Evolutionary conservation across 30 jellyfish, hydroid and myxozoan species (phyloP).

Genomic region (Hydra vulgaris): DNA sequence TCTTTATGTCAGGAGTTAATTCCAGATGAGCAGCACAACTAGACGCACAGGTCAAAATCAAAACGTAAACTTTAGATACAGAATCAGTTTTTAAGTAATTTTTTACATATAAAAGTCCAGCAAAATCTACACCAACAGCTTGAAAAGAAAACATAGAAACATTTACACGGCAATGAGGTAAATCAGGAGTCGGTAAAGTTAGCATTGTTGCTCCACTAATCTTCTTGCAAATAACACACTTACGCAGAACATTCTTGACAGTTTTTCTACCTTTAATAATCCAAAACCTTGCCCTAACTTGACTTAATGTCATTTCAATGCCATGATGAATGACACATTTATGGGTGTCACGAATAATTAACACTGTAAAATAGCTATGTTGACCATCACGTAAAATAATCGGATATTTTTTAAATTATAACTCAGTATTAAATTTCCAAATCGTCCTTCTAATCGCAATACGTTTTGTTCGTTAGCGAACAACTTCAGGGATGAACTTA

Average conservation of each 20-base stretch:
- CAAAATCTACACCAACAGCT: too few species aligned
- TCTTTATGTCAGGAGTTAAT: too few species aligned
- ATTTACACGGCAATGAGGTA: too few species aligned
- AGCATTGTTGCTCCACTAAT: too few species aligned
- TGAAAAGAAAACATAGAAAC: too few species aligned
- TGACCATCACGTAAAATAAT: too few species aligned
- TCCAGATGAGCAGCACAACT: too few species aligned
- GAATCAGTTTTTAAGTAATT: background rate
- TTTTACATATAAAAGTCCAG: too few species aligned
- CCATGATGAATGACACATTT: slow-evolving; percentile 9
- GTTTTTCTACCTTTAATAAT: slow-evolving; percentile 9
- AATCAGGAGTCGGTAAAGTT: too few species aligned
- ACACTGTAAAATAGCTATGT: background rate
- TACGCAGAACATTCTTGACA: background rate
- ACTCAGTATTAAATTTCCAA: background rate
- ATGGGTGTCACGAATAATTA: slow-evolving; percentile 6
- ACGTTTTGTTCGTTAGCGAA: background rate
- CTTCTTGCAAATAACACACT: too few species aligned
- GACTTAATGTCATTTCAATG: slow-evolving; percentile 5
- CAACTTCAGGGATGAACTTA: slow-evolving; percentile 8
- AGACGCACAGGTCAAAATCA: slow-evolving; percentile 27
- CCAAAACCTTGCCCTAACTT: slow-evolving; percentile 2
- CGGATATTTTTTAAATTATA: too few species aligned
- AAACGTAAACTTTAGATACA: slow-evolving; percentile 6
- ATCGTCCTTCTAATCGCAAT: slow-evolving; percentile 17